Evolutionary conservation across 2,888 invertebrate genomes (phyloP), one percentile per base, ranked within the genome.

Genomic region (Eupeodes luniger): DNA sequence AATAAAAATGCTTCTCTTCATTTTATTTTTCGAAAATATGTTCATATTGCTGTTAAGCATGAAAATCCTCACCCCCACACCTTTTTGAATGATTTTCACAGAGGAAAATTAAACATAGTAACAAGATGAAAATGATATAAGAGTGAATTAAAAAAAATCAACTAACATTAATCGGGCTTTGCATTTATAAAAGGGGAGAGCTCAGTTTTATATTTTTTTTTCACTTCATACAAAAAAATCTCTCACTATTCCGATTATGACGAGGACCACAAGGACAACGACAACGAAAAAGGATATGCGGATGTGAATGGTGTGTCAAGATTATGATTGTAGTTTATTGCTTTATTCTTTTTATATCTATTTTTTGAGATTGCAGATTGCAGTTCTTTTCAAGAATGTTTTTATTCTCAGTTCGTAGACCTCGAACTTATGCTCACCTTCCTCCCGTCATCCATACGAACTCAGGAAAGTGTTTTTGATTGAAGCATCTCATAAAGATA

Each of bases 91-190:
- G 36, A 67, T 47, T 62, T 53, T 34, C 36, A 14, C 16, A 34
- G 6, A 51, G 69, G n/a, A 27, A 44, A 40, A 19, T 27, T 27
- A 2, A 27, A 40, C 11, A 69, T 14, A 55, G 51, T 19, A 59
- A 72, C 55, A 57, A 57, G 57, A 44, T 70, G 57, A 55, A 59
- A 72, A 59, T 55, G 36, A 40, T 55, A 53, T 36, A 62, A 44
- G 40, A 14, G 12, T 14, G 34, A 11, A 61, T 14, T 40, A 12
- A 11, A 19, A 47, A 59, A 55, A 59, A 72, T 27, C 40, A 57
- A 74, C 57, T 66, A 47, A 75, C 57, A 75, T 76, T 85, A 81
- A 77, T 77, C 81, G 66, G 72, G 11, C 72, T 74, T 27, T 61
- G 51, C 51, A 49, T 49, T 69, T 47, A 57, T 62, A 67, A 57